These are phyloP conservation scores for Macrotis lagotis DNA, from an alignment of 2,113 vertebrate species.

Conservation along the genomic window DNA sequence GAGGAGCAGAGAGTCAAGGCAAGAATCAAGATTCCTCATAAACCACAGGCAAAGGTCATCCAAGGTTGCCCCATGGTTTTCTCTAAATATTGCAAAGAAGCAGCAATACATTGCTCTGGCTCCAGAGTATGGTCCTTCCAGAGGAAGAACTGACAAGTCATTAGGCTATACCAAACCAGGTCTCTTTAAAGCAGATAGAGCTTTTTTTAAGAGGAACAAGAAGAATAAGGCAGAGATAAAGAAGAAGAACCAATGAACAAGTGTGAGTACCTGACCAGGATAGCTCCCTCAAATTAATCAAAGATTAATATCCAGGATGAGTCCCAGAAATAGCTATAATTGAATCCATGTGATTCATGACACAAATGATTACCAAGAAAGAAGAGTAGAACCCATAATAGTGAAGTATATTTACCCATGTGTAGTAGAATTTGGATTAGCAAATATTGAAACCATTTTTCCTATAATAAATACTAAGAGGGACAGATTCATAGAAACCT, in stretches of 20 bases:
- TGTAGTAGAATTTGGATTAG: neutral
- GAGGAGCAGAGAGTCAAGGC: neutral
- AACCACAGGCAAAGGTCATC: neutral
- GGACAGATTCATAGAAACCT: neutral
- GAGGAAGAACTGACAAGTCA: neutral
- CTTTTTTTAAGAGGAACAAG: neutral
- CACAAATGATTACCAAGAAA: neutral
- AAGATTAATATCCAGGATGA: neutral
- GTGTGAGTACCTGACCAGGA: neutral
- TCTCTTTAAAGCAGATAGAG: neutral
- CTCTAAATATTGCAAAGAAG: neutral
- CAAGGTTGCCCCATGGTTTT: neutral
- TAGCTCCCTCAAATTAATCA: neutral
- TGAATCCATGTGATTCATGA: neutral
- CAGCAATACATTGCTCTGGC: neutral
- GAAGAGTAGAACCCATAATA: neutral
- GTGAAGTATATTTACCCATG: neutral
- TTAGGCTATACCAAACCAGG: neutral
- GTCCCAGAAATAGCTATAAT: neutral
- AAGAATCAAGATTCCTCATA: neutral
- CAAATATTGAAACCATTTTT: neutral
- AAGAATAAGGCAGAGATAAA: neutral
- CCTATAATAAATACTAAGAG: neutral
- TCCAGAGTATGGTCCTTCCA: slow-evolving; percentile 12
- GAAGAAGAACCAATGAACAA: neutral